Base-by-base conservation (phyloP, 2,888 invertebrate genomes). In the Oxytorus armatus region DNA sequence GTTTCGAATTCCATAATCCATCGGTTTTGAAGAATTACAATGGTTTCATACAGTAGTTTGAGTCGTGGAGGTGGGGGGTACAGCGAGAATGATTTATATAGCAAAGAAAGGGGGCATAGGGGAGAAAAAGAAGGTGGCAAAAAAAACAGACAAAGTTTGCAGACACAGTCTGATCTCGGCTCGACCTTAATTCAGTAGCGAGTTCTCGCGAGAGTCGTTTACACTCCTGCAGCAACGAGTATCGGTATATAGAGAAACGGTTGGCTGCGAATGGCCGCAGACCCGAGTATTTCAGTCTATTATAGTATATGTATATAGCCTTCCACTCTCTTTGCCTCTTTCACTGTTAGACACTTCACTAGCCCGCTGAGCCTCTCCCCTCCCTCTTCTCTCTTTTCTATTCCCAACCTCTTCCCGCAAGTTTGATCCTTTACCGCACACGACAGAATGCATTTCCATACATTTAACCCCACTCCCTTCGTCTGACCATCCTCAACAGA, bases 371-470 rank as follows among this genome's bases (percentile, higher is more conserved):
- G 44, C 77, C 5, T 72, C 47, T 23, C 36, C 36, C 29, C 29
- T 29, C 21, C 14, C 42, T 18, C 61, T 44, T 63, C 57, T 70
- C 49, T 36, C 51, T 53, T 75, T 57, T 57, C 59, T 53, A 51
- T 65, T 63, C 36, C 72, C 73, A 80, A 70, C 68, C 77, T 66
- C 68, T 76, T 70, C 81, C 69, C 72, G 81, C 82, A 63, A 79
- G 79, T 83, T 85, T 83, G 80, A 76, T 82, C 83, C 80, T 59
- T 61, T 73, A 63, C 70, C 66, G 72, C 81, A 44, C 75, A 75
- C 55, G 69, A 72, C 75, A 74, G 85, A 85, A 86, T 85, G 85
- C 81, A 85, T 86, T 87, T 86, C 85, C 86, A 85, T 85, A 85
- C 75, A 86, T 85, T 86, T 86, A 65, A 75, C 63, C 55, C 77